These are phyloP conservation scores for Oncorhynchus mykiss DNA, from an alignment of 2,113 vertebrate genomes.

Conservation along the genomic window DNA sequence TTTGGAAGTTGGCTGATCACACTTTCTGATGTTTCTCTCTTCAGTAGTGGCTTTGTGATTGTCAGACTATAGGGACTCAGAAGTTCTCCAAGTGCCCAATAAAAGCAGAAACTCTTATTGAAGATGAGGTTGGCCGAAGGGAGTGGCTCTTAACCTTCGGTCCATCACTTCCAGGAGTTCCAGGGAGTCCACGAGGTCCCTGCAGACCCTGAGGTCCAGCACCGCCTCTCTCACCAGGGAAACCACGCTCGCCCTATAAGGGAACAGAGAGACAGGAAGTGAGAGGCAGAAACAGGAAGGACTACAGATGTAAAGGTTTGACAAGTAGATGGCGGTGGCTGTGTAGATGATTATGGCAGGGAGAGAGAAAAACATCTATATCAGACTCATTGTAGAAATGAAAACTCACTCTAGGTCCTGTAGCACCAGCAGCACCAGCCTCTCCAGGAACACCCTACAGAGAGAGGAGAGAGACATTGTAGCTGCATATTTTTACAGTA, in stretches of 20 bases:
- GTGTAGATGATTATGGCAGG: background rate
- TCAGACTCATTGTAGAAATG: background rate
- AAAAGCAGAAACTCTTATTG: background rate
- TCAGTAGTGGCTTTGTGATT: background rate
- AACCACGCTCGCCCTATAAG: conserved; percentile 90
- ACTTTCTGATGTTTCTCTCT: background rate
- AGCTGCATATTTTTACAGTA: background rate
- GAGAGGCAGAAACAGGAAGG: background rate
- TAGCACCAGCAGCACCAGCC: conserved; percentile 83
- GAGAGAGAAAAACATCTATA: conserved; percentile 6
- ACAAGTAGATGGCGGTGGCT: too few relatives aligned
- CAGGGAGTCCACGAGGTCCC: conserved; percentile 90
- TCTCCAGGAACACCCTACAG: conserved; percentile 92
- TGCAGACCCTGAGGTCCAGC: conserved; percentile 90
- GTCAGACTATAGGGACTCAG: background rate
- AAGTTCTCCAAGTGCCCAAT: background rate
- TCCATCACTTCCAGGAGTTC: conserved; percentile 93
- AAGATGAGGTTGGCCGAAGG: background rate
- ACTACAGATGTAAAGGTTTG: too few relatives aligned
- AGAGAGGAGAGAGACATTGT: conserved; percentile 22
- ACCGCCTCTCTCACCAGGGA: conserved; percentile 94
- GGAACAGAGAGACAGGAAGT: conserved; percentile 7
- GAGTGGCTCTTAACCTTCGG: conserved; percentile 82
- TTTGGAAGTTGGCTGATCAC: background rate
- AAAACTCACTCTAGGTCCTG: conserved; percentile 90